phyloP scores from a whole-genome alignment of 2,797 vertebrate genomes.

The Lagodon rhomboides region DNA sequence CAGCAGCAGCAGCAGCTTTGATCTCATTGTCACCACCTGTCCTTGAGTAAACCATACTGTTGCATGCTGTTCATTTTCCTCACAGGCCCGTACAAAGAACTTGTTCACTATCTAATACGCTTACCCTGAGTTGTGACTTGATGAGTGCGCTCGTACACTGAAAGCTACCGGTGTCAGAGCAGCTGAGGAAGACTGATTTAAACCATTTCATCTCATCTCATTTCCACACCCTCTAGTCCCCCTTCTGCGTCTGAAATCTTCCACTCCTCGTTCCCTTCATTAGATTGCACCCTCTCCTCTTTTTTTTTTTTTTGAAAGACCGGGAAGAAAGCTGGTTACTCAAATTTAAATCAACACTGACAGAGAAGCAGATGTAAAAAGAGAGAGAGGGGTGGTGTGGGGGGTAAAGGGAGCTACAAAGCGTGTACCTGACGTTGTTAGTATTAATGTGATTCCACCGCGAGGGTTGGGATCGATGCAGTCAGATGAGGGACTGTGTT shows the following conservation, averaged over 20 bases:
- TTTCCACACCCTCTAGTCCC: slow-evolving; percentile 60
- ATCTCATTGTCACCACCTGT: neutral
- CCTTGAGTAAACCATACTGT: neutral
- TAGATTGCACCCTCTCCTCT: slow-evolving; percentile 55
- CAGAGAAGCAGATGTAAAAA: slow-evolving; percentile 75
- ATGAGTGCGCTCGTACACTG: slow-evolving; percentile 50
- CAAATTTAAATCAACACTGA: slow-evolving; percentile 80
- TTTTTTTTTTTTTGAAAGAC: slow-evolving; percentile 48
- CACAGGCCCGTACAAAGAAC: slow-evolving; percentile 3
- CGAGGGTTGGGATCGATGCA: slow-evolving; percentile 73
- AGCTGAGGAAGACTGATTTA: slow-evolving; percentile 64
- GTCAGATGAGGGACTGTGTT: slow-evolving; percentile 81
- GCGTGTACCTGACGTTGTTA: slow-evolving; percentile 77
- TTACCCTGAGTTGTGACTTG: slow-evolving; percentile 36
- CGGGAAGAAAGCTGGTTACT: slow-evolving; percentile 70
- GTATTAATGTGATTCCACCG: slow-evolving; percentile 76
- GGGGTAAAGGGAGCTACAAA: slow-evolving; percentile 61
- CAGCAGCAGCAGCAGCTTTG: neutral
- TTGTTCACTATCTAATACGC: slow-evolving; percentile 21
- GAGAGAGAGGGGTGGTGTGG: slow-evolving; percentile 58
- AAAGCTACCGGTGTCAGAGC: slow-evolving; percentile 54
- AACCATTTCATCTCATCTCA: slow-evolving; percentile 69
- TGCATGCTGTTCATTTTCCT: slow-evolving; percentile 23
- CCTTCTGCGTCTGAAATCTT: slow-evolving; percentile 57
- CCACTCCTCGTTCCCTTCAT: slow-evolving; percentile 62